A percentile compares a stretch with the other conserved stretches of the same genome.
phyloP scores from a whole-genome alignment of 2,113 vertebrate species.

The Paratilapia polleni region DNA sequence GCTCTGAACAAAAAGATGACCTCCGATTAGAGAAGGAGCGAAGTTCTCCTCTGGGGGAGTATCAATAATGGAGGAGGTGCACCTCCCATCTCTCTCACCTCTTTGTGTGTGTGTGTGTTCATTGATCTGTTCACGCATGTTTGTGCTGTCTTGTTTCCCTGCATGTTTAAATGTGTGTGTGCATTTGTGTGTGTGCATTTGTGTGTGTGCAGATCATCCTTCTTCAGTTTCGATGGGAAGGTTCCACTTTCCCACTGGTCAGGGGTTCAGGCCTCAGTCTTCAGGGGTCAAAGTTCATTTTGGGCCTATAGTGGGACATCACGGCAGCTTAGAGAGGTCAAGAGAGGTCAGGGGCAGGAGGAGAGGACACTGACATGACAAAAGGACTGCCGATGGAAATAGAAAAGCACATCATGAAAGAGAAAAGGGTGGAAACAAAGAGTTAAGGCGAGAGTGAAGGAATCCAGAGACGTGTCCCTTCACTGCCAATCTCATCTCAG shows the following conservation, averaged over 20 bases:
- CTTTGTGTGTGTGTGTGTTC: neutral
- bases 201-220: neutral
- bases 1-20: neutral
- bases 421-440: constrained; percentile 37
- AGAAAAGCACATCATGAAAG: constrained; percentile 52
- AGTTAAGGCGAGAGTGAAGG: constrained; percentile 24
- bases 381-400: constrained; percentile 39
- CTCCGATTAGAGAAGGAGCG: constrained; percentile 5
- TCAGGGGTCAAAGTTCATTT: constrained; percentile 59
- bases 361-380: constrained; percentile 48
- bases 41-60: neutral
- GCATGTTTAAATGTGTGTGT: neutral
- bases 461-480: constrained; percentile 22
- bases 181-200: neutral
- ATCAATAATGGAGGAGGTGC: neutral
- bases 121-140: neutral
- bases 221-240: constrained; percentile 22
- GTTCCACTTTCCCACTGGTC: constrained; percentile 71
- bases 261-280: constrained; percentile 39
- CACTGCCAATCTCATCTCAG: constrained; percentile 5
- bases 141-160: rapidly evolving
- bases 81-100: neutral
- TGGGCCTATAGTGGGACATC: constrained; percentile 59
- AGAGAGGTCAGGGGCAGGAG: constrained; percentile 50
- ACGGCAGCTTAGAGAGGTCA: constrained; percentile 62